Base-by-base conservation (phyloP, 2,113 vertebrate species). In the Otus sunia region DNA sequence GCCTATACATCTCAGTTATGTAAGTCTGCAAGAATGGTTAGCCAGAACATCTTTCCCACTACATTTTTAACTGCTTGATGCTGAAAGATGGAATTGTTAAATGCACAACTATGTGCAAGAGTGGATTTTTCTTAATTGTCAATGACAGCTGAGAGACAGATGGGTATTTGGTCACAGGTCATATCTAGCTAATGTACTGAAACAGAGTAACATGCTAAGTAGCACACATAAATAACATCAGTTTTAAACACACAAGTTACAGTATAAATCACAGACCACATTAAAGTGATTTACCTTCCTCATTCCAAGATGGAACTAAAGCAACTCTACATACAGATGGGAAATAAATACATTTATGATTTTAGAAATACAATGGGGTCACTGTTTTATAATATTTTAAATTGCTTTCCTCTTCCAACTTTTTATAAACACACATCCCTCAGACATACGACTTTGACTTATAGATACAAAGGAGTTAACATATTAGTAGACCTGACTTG, bases 401-500 rank as follows among this genome's bases (percentile, higher is more conserved):
- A 56, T 32, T 52, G 15, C 53, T 56, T 74, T 93, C 21, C 34
- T 10, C n/a, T 52, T 92, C 9, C 20, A 60, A 21, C 22, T 27
- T 69, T 83, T 82, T 49, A 71, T 47, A 88, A 66, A 88, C 37
- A 53, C 11, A 47, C 9, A 7, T 92, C 82, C 71, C 80, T 86
- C n/a, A 94, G 75, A 66, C 34, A 71, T 25, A 62, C 8, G 45
- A 91, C 89, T 94, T 69, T 29, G 60, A 76, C 32, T 82, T 91
- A 80, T 83, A 93, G 77, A 89, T 88, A 86, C 36, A 60, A 74
- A 55, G 32, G 15, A 73, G 56, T 88, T 94, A 88, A 88, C 58
- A 69, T 50, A 69, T 96, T 82, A 92, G 85, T 36, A 75, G 56
- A 67, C 66, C 79, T 91, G 69, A 92, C 68, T 92, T 92, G 64